A percentile compares a stretch with the other conserved stretches of the same genome.
Conservation (phyloP, 1,140 invertebrate genomes). For the Drosophila parabipectinata region DNA sequence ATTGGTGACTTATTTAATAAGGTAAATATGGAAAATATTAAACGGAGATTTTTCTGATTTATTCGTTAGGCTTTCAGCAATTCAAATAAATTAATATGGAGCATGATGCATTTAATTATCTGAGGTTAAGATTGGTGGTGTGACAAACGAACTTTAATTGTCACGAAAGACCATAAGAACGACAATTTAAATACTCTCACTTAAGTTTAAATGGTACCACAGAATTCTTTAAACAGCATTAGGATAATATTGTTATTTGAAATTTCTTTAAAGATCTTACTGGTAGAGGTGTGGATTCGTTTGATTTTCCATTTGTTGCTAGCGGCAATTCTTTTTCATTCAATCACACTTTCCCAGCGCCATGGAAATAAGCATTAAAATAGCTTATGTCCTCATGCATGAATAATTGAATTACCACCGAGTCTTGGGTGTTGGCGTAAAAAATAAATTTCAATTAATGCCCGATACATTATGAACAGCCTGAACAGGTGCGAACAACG, state of each 20-base stretch:
- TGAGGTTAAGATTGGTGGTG: constrained; percentile 2
- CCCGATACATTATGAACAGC: constrained; percentile 22
- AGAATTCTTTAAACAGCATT: too few relatives aligned
- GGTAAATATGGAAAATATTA: background rate
- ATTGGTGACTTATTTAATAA: background rate
- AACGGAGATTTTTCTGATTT: background rate
- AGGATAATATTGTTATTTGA: too few relatives aligned
- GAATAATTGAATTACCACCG: constrained; percentile 50
- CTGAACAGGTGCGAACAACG: constrained; percentile 51
- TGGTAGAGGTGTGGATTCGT: too few relatives aligned
- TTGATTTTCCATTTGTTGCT: too few relatives aligned
- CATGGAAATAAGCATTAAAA: constrained; percentile 30
- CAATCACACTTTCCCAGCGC: background rate
- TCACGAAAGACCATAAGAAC: background rate
- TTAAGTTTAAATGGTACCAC: too few relatives aligned
- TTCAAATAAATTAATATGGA: constrained; percentile 9
- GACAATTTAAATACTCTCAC: too few relatives aligned
- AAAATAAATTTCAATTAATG: constrained; percentile 64
- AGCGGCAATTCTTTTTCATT: background rate
- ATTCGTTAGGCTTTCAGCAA: background rate
- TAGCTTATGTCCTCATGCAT: constrained; percentile 30
- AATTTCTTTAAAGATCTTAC: too few relatives aligned
- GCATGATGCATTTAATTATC: constrained; percentile 4
- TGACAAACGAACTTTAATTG: background rate
- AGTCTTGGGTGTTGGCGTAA: constrained; percentile 27